Evolutionary conservation across 2,797 vertebrate species (phyloP).

Genomic region (Meda fulgida): DNA sequence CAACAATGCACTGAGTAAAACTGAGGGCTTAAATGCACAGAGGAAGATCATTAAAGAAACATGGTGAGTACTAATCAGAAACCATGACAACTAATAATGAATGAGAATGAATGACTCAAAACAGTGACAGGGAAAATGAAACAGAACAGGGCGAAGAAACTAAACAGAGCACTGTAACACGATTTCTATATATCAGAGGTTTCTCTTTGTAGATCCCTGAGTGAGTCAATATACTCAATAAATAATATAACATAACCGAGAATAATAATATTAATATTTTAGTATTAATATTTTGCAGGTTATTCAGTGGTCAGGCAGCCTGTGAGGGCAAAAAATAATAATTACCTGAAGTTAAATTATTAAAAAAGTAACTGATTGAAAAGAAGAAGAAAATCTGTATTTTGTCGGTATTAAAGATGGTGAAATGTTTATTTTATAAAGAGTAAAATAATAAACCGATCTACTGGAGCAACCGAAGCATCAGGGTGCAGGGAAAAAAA

Average conservation of each 20-base stretch:
- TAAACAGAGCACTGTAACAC: neutral
- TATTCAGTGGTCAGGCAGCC: neutral
- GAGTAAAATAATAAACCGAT: neutral
- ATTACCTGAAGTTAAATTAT: neutral
- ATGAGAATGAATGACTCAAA: neutral
- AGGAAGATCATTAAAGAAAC: neutral
- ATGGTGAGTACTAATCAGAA: neutral
- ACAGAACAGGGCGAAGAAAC: neutral
- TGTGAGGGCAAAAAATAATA: neutral
- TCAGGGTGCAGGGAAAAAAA: neutral
- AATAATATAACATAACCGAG: neutral
- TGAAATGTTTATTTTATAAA: conserved; percentile 4
- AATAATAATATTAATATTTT: conserved; percentile 24
- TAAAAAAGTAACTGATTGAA: neutral
- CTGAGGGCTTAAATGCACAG: neutral
- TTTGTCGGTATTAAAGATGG: neutral
- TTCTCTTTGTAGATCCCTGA: neutral
- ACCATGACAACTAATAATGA: neutral
- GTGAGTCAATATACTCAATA: neutral
- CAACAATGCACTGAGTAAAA: neutral
- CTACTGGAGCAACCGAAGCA: neutral
- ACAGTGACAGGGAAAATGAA: too few relatives aligned
- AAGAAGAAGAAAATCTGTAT: neutral
- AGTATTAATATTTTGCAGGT: conserved; percentile 2
- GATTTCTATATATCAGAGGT: neutral